Base-by-base conservation (phyloP, 2,797 vertebrate species). In the Poeciliopsis infans region DNA sequence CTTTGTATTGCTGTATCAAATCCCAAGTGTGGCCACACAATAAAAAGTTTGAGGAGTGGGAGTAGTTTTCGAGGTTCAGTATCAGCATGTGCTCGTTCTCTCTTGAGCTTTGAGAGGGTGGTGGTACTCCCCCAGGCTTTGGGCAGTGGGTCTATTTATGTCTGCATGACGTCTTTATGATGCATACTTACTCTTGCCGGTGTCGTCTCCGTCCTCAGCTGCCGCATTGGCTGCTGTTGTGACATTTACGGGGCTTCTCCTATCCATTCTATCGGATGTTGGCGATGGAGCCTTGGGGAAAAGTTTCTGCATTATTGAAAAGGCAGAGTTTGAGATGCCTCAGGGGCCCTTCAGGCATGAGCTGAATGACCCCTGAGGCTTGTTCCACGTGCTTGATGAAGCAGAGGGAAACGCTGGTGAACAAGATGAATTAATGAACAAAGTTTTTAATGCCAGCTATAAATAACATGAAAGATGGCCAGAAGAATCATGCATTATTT, bases 391-490 rank as follows among this genome's bases (percentile, higher is more conserved):
- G 85, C 91, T 93, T 93, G 87, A 91, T 90, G 91, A 88, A 86
- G 90, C 82, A 76, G 71, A 79, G 81, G 76, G 75, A 79, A 91
- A 91, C 88, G 90, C 89, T 89, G 88, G 92, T 33, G 85, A 93
- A 91, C 80, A 78, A 59, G 80, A 92, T 91, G 91, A 93, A 94
- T 94, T 93, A 92, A 93, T 92, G 90, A 93, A 91, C 72, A 76
- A 73, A 78, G 80, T 57, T 86, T 93, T 94, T 92, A 93, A 94
- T 88, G 88, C 80, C 77, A 78, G 90, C 90, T 94, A 93, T 91
- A 94, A 95, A 94, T 94, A 94, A 94, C 91, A 94, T 95, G 90
- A 94, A 94, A 94, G 93, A 90, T 94, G 94, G 93, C 93, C 93
- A 85, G 87, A 88, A 89, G 87, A 88, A 88, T 92, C 89, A 88